Conservation (phyloP, 1,140 invertebrate genomes). For the Limonius californicus region DNA sequence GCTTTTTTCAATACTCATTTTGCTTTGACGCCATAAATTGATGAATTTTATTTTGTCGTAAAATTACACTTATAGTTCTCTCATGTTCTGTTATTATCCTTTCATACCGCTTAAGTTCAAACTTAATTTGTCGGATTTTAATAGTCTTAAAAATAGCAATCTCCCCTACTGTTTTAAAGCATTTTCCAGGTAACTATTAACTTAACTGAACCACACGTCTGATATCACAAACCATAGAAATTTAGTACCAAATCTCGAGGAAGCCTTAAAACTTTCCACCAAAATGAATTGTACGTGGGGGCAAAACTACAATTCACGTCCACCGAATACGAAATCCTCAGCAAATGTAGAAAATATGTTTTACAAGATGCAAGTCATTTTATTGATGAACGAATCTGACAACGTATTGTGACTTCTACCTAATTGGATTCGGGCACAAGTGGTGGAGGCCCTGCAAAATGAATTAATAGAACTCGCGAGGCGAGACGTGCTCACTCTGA, state of each 20-base stretch:
- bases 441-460: constrained; percentile 22
- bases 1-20: constrained; percentile 7
- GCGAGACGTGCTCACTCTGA: constrained; percentile 18
- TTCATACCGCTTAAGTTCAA: no score
- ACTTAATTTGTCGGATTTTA: no score
- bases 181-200: no score
- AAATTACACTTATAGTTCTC: no score
- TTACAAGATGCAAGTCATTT: constrained; percentile 31
- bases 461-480: constrained; percentile 29
- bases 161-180: no score
- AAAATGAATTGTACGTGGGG: no score
- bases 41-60: neutral
- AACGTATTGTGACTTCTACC: constrained; percentile 29
- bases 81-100: no score
- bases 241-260: no score
- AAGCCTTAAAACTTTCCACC: no score
- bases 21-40: neutral
- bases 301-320: constrained; percentile 24
- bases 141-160: no score
- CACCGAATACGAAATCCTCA: constrained; percentile 20
- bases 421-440: constrained; percentile 27
- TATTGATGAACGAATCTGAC: constrained; percentile 32
- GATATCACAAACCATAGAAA: no score
- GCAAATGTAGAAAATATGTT: constrained; percentile 33
- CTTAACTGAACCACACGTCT: no score